Evolutionary conservation across 2,888 invertebrate species (phyloP).

Genomic region (Aporophyla lueneburgensis): DNA sequence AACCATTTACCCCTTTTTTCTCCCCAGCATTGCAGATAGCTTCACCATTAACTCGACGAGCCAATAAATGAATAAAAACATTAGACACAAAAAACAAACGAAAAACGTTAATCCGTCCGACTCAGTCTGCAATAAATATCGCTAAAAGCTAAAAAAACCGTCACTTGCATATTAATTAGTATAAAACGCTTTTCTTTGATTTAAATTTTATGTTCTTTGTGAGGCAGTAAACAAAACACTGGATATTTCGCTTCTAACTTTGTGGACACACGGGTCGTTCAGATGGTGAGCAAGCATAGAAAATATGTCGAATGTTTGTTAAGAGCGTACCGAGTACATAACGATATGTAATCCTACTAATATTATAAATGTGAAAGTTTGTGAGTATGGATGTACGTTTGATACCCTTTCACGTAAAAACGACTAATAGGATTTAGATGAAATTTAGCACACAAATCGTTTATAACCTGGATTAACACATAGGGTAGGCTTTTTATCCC

Average conservation of each 20-base stretch:
- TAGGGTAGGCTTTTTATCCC: no score
- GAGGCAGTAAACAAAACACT: slow-evolving; percentile 53
- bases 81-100: slow-evolving; percentile 21
- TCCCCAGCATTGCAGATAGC: not conserved
- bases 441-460: no score
- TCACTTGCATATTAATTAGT: slow-evolving; percentile 66
- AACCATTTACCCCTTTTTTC: not conserved
- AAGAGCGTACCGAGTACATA: no score
- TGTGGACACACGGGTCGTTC: slow-evolving; percentile 19
- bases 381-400: no score
- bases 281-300: not conserved
- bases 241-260: slow-evolving; percentile 48
- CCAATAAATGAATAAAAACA: slow-evolving; percentile 46
- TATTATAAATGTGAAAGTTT: no score
- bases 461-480: no score
- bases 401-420: no score
- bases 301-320: no score
- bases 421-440: no score
- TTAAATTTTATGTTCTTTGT: slow-evolving; percentile 56
- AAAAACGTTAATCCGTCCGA: slow-evolving; percentile 31
- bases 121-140: slow-evolving; percentile 43
- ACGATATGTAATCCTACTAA: no score
- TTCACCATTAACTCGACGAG: slow-evolving; percentile 20
- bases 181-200: slow-evolving; percentile 56
- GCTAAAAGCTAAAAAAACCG: slow-evolving; percentile 30